Evolutionary conservation across 2,888 invertebrate genomes (phyloP).

Genomic region (Eupithecia abbreviata): DNA sequence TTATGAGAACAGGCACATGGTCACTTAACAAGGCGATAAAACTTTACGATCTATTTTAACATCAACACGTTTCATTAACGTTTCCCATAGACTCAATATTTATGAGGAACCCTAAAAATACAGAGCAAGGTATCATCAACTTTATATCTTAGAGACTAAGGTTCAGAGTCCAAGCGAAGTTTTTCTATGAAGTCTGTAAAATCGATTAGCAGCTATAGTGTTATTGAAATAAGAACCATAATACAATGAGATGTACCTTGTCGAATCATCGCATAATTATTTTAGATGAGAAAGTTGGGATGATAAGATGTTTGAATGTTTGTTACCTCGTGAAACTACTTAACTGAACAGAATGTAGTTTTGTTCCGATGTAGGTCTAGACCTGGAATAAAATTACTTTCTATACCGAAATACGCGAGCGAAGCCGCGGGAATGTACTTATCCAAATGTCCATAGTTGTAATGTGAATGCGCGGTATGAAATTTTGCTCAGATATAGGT

Average conservation of each 20-base stretch:
- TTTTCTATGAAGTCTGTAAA: neutral
- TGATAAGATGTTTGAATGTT: neutral
- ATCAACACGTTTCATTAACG: slow-evolving; percentile 34
- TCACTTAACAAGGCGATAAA: slow-evolving; percentile 33
- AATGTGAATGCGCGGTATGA: neutral
- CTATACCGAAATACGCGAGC: too few species aligned
- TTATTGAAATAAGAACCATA: neutral
- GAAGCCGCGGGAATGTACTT: too few species aligned
- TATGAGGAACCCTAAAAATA: slow-evolving; percentile 28
- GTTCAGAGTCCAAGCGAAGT: neutral
- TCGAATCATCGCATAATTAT: neutral
- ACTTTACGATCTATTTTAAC: slow-evolving; percentile 32
- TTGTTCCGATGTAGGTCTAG: neutral
- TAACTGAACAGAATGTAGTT: neutral
- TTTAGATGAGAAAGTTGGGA: neutral
- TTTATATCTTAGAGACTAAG: neutral
- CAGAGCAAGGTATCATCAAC: slow-evolving; percentile 4
- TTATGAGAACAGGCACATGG: slow-evolving; percentile 34
- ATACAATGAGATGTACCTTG: neutral
- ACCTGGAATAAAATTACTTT: neutral
- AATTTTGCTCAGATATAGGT: neutral
- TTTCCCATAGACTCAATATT: slow-evolving; percentile 34
- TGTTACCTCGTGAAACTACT: neutral
- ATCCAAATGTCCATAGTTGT: too few species aligned
- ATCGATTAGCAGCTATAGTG: neutral